phyloP scores from a whole-genome alignment of 2,888 invertebrate species.

The Isotomurus palustris region DNA sequence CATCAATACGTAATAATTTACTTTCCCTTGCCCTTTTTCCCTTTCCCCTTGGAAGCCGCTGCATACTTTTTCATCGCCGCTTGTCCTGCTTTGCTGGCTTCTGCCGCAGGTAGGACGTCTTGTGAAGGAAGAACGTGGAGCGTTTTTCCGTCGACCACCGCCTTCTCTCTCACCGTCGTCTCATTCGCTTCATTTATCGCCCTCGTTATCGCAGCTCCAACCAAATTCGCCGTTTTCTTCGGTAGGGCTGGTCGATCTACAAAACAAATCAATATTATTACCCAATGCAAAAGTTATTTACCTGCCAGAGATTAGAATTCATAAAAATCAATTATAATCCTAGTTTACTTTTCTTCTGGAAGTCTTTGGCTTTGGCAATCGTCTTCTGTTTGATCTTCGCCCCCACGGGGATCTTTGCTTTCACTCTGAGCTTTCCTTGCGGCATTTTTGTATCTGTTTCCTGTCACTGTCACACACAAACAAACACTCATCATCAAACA shows the following conservation, averaged over 20 bases:
- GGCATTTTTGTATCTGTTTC: too few relatives aligned
- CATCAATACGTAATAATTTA: too few relatives aligned
- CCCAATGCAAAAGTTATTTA: too few relatives aligned
- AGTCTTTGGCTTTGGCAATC: conserved; percentile 25
- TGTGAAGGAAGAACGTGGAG: conserved; percentile 20
- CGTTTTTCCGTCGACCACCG: conserved; percentile 19
- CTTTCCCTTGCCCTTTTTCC: not conserved
- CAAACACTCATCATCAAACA: too few relatives aligned
- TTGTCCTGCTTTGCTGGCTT: conserved; percentile 1
- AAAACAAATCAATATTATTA: conserved; percentile 4
- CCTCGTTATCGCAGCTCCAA: conserved; percentile 26
- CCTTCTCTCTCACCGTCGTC: conserved; percentile 19
- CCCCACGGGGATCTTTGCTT: conserved; percentile 23
- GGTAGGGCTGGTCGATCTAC: conserved; percentile 22
- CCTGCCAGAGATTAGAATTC: too few relatives aligned
- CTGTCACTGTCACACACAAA: too few relatives aligned
- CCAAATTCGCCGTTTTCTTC: conserved; percentile 14
- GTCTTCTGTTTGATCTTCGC: conserved; percentile 18
- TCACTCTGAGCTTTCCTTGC: conserved; percentile 30
- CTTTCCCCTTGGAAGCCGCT: conserved; percentile 13
- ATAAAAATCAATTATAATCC: not conserved
- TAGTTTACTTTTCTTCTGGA: conserved; percentile 25
- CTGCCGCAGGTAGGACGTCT: conserved; percentile 13
- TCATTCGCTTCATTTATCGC: conserved; percentile 26
- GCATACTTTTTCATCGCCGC: too few relatives aligned